These are phyloP conservation scores for Tachina fera DNA, from an alignment of 2,888 invertebrate species.

Conservation along the genomic window DNA sequence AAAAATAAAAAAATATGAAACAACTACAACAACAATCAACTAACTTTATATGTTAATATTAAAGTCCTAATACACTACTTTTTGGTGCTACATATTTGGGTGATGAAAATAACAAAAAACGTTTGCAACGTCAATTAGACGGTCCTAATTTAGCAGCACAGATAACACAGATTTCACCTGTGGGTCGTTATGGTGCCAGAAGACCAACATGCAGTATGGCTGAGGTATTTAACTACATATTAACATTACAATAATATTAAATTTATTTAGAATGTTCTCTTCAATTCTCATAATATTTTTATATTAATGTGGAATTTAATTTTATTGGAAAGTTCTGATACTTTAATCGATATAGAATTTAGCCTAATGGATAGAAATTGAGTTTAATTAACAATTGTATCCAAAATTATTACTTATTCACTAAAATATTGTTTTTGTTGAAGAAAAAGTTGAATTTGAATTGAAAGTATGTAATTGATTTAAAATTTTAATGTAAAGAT, in stretches of 20 bases:
- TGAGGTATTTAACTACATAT: slow-evolving; percentile 83
- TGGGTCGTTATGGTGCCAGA: slow-evolving; percentile 86
- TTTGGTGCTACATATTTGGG: slow-evolving; percentile 82
- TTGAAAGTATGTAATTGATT: too few species aligned
- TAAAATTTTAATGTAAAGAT: too few species aligned
- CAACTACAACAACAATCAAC: slow-evolving; percentile 65
- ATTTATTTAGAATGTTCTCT: neutral
- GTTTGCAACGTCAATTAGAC: slow-evolving; percentile 73
- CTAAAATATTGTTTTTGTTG: too few species aligned
- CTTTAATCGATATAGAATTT: too few species aligned
- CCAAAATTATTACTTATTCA: too few species aligned
- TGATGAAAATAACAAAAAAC: slow-evolving; percentile 77
- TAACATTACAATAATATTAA: slow-evolving; percentile 28
- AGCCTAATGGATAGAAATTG: too few species aligned
- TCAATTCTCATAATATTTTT: too few species aligned
- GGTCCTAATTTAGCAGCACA: slow-evolving; percentile 78
- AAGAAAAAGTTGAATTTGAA: too few species aligned
- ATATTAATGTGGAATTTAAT: too few species aligned
- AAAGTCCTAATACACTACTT: slow-evolving; percentile 83
- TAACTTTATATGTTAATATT: slow-evolving; percentile 52
- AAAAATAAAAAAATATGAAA: slow-evolving; percentile 43
- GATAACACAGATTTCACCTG: slow-evolving; percentile 82
- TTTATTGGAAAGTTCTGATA: too few species aligned
- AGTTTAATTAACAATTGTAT: too few species aligned
- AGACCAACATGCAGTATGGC: slow-evolving; percentile 88